phyloP scores from a whole-genome alignment of 2,888 invertebrate genomes.

The Pseudococcus longispinus region DNA sequence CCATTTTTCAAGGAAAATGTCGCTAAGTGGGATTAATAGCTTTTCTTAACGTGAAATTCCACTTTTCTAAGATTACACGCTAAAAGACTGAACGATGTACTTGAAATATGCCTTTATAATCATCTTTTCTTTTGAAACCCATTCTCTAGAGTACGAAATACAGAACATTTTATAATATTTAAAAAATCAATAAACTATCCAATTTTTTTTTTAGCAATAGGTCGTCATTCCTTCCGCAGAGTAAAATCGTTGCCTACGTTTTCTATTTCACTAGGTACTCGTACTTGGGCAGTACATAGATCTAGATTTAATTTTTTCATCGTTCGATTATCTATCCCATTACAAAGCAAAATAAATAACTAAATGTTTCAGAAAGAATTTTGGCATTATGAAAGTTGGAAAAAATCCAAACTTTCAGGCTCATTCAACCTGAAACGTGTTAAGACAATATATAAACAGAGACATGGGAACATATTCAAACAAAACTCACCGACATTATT shows the following conservation, averaged over 20 bases:
- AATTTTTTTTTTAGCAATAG: background rate
- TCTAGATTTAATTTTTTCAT: background rate
- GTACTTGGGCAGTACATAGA: background rate
- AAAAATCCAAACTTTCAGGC: background rate
- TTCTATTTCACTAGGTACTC: background rate
- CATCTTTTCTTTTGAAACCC: slow-evolving; percentile 22
- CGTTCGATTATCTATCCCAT: background rate
- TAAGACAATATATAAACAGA: slow-evolving; percentile 13
- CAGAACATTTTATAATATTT: slow-evolving; percentile 8
- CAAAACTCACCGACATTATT: slow-evolving; percentile 82
- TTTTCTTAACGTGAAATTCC: slow-evolving; percentile 30
- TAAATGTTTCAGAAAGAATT: slow-evolving; percentile 31
- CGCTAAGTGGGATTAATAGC: slow-evolving; percentile 46
- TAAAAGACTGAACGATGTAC: slow-evolving; percentile 32
- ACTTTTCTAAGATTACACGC: slow-evolving; percentile 29
- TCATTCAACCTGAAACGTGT: slow-evolving; percentile 18
- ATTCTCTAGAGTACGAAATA: slow-evolving; percentile 8
- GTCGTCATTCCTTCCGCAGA: background rate
- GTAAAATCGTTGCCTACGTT: background rate
- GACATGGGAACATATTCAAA: slow-evolving; percentile 23
- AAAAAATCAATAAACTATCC: background rate
- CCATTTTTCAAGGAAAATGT: slow-evolving; percentile 33
- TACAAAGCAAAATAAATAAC: background rate
- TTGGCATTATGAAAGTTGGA: slow-evolving; percentile 23
- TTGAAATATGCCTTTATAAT: slow-evolving; percentile 45